Evolutionary conservation across 2,888 invertebrate species (phyloP), one percentile per base, ranked within the genome.

Genomic region (Hartigia nigra): DNA sequence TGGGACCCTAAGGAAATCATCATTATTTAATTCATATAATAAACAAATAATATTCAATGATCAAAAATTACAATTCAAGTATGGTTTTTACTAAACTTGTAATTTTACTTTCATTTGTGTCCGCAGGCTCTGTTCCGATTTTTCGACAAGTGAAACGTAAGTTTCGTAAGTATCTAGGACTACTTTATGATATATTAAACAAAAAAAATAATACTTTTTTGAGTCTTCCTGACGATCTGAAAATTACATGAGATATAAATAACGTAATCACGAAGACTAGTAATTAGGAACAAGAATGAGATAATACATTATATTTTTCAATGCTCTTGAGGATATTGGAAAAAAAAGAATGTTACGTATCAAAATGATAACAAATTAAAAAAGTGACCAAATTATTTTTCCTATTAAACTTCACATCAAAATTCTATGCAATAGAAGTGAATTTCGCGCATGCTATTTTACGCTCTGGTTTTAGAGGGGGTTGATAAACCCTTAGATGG

Each of bases 381-480:
- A 55, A 55, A 55, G 23, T 1, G 9, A 55, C 23, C 23, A 0
- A 23, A 55, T 23, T 23, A 55, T 55, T 55, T 23, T 23, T 55
- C 2, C 55, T 55, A 55, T 23, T 5, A 55, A 55, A 55, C 23
- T 55, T 55, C 9, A 55, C 23, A 55, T 55, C 23, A 9, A 55
- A 55, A 23, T 55, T 55, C 55, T 23, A 55, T 55, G 23, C 23
- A 23, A 55, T 9, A 55, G 70, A 75, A 69, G 34, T 14, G 70
- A 69, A 76, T 32, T 74, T 34, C 83, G 88, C 87, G 88, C 87
- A 87, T 87, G 87, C 86, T 83, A 80, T 76, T 83, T 81, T 83
- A 82, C 31, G 70, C 69, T 77, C 79, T 35, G 76, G 78, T 77
- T 70, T 76, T n/a, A 39, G 55, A 82, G 76, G 76, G 79, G 81